Base-by-base conservation (phyloP, 2,797 vertebrate species). In the Siniperca undulata region DNA sequence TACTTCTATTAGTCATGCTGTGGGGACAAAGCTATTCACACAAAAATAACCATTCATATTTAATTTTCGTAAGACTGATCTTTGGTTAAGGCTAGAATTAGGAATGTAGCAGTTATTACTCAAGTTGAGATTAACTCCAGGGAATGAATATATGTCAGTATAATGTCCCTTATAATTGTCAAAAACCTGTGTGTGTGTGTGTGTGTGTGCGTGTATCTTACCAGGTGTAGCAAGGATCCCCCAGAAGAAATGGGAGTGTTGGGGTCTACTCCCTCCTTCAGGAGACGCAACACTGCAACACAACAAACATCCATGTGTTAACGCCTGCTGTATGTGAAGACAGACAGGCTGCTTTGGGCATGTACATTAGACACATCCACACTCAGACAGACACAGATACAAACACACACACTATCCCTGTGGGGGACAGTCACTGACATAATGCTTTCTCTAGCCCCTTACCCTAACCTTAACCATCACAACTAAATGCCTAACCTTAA, bases 151-250 rank as follows among this genome's bases (percentile, higher is more conserved):
- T 8, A 68, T 16, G 22, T 56, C 24, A 65, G 19, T 34, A 46
- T 19, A 53, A 52, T 30, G 19, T 69, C 14, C 5, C 9, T 42
- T 12, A 48, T 17, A 48, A 24, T 16, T 46, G 27, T 72, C 7
- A 65, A 34, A 66, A 42, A 30, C 27, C 42, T 44, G 11, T 48
- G 27, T 22, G 19, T 40, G n/a, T 42, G 46, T 16, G n/a, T 11
- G 22, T 62, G 58, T 20, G 10, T 20, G n/a, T 13, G 24, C 17
- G 38, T 58, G 17, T 30, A 38, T 94, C 96, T 97, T 95, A 99
- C 98, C 97, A 99, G 93, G 90, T 99, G 98, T 38, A 99, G 96
- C 88, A 99, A 92, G 46, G 97, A 97, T 74, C 97, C 97, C 91
- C 97, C 97, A 16, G 97, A 98, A 52, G 96, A 95, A 80, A 94